Evolutionary conservation across 2,797 vertebrate genomes (phyloP).

Genomic region (Eidolon dupreanum): DNA sequence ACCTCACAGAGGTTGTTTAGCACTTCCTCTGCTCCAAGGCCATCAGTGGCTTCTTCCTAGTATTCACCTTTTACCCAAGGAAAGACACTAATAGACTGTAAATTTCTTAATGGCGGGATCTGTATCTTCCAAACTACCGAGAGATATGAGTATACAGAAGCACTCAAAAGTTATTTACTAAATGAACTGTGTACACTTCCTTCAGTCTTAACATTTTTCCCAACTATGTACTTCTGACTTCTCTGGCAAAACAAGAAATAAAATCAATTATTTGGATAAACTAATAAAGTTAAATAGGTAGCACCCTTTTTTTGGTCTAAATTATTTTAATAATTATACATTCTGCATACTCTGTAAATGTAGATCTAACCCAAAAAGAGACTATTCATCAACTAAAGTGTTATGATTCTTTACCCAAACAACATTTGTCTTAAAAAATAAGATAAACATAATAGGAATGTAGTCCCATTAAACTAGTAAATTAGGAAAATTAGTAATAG

Average conservation of each 20-base stretch:
- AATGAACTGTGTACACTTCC: not conserved
- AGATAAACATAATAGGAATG: not conserved
- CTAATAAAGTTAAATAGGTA: not conserved
- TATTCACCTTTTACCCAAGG: not conserved
- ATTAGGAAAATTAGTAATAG: not conserved
- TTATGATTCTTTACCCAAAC: not conserved
- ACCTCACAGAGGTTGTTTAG: not conserved
- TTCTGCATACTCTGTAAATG: not conserved
- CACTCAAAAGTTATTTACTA: not conserved
- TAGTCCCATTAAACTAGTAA: not conserved
- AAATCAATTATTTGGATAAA: not conserved
- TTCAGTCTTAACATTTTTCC: not conserved
- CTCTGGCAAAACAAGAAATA: constrained; percentile 25
- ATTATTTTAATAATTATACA: not conserved
- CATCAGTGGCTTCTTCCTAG: not conserved
- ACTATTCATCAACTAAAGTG: not conserved
- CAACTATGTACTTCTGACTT: not conserved
- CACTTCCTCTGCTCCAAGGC: not conserved
- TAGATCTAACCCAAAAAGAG: not conserved
- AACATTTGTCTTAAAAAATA: not conserved
- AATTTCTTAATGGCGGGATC: not conserved
- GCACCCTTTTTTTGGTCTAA: not conserved
- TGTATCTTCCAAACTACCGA: not conserved
- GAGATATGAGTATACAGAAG: not conserved
- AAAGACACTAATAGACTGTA: not conserved